Evolutionary conservation across 2,888 invertebrate species (phyloP).

Genomic region (Lasioglossum vierecki): DNA sequence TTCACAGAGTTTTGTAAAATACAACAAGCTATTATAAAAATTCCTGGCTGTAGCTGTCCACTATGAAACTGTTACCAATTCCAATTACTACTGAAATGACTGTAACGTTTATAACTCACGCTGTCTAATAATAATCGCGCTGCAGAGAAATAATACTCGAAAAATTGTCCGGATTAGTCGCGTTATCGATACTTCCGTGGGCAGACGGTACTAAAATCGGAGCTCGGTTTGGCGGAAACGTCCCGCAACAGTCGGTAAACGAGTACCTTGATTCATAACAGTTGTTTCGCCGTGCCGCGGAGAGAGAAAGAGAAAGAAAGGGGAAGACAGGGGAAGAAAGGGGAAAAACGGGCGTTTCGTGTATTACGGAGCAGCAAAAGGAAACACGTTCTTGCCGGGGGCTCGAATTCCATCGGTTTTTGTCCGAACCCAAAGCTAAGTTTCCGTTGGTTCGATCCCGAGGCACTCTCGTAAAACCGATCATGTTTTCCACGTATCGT

Average conservation of each 20-base stretch:
- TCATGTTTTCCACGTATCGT: slow-evolving; percentile 45
- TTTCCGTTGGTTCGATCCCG: slow-evolving; percentile 21
- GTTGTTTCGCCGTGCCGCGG: not conserved
- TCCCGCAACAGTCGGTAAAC: not conserved
- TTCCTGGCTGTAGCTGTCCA: no score
- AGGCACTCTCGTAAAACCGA: slow-evolving; percentile 16
- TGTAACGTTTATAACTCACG: not conserved
- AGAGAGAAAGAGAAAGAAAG: not conserved
- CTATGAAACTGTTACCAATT: no score
- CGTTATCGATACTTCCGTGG: not conserved
- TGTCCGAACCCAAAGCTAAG: slow-evolving; percentile 7
- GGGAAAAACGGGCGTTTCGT: slow-evolving; percentile 9
- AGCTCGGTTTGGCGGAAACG: not conserved
- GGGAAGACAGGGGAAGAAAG: not conserved
- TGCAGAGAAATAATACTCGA: not conserved
- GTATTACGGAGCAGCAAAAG: slow-evolving; percentile 6
- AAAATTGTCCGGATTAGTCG: not conserved
- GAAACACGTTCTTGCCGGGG: not conserved
- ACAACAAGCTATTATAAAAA: not conserved
- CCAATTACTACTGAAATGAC: no score
- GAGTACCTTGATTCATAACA: slow-evolving; percentile 10
- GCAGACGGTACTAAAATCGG: not conserved
- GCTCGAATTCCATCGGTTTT: slow-evolving; percentile 31
- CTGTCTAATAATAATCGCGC: not conserved
- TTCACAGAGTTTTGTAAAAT: not conserved